Evolutionary conservation across 2,797 vertebrate species (phyloP), one percentile per base, ranked within the genome.

Genomic region (Chiroxiphia lanceolata): DNA sequence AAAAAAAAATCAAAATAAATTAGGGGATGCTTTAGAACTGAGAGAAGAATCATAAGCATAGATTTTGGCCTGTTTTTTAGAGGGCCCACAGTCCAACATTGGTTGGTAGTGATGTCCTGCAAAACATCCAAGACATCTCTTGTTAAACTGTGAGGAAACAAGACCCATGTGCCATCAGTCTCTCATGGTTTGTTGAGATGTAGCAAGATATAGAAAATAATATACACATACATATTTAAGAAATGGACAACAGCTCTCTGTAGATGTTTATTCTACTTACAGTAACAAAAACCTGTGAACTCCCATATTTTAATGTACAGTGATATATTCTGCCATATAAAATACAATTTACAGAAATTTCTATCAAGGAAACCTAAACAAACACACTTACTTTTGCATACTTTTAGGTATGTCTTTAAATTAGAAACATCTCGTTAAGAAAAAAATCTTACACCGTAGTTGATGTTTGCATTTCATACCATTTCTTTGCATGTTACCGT

Each of bases 231-330:
- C 42, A 68, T 31, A 75, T 71, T 63, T 88, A 48, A 88, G 82
- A 94, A 92, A 64, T 38, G 63, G 57, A 95, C 96, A 92, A 76
- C 61, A 70, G 82, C 51, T 94, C 91, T 95, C 90, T 91, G 96
- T 95, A 97, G 97, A 87, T 97, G 94, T 98, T 98, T 98, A 98
- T 98, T 98, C 98, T 98, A 97, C 97, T 97, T 97, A 97, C 95
- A 97, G 98, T 98, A 98, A 98, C 98, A 98, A 98, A 97, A 97
- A 97, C 93, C 96, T 97, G 97, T 94, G 85, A 96, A 96, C 97
- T 96, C 91, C 83, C 96, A 48, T 95, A 93, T 97, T 97, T 96
- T 92, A 96, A 97, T 97, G 96, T 98, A 98, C 97, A 98, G 96
- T 95, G 94, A 97, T 97, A 97, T 93, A 97, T 83, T 98, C 85